Base-by-base conservation (phyloP, 1,140 invertebrate species). In the Goniozus legneri region DNA sequence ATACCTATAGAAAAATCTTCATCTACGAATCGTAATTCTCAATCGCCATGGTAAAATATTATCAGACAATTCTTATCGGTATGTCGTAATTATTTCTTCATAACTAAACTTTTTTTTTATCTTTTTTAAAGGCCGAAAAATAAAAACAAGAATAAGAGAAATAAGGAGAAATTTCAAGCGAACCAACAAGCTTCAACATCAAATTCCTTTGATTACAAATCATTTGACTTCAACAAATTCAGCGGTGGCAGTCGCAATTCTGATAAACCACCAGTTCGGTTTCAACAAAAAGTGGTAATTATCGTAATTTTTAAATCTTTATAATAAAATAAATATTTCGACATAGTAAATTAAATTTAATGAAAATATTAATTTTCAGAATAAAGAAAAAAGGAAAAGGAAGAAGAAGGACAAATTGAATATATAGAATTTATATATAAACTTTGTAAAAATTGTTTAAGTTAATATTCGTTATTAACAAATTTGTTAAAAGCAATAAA, bases 181-280 rank as follows among this genome's bases (percentile, higher is more conserved):
- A 15, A 60, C 62, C 33, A 62, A 62, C 15, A 57, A 67, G 49
- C 31, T 73, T 14, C 69, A 10, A n/a, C 71, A 4, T 34, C 50
- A 7, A 19, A 56, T 16, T 42, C 35, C 18, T 73, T 71, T 21
- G 50, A 71, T 44, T 73, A 71, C 20, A 58, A 60, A 50, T 15
- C 38, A 1, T 62, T 73, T 6, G 67, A 71, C 19, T 71, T 73
- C 18, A 68, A 51, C 40, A 61, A 58, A 36, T 73, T 73, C 43
- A 66, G 71, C 62, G 71, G 71, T 33, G 71, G 71, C 7, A 73
- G 71, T 42, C 6, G 49, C 3, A 51, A 50, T 16, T 35, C 24
- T 6, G 4, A 27, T 27, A 27, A 27, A 27, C 4, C 10, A 6
- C 24, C 24, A 10, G 24, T 27, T 6, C 24, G 24, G 24, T 27